Percentiles rank a stretch among this genome's conserved stretches.
Conservation (phyloP, 1,140 invertebrate genomes). For the Colletes gigas region DNA sequence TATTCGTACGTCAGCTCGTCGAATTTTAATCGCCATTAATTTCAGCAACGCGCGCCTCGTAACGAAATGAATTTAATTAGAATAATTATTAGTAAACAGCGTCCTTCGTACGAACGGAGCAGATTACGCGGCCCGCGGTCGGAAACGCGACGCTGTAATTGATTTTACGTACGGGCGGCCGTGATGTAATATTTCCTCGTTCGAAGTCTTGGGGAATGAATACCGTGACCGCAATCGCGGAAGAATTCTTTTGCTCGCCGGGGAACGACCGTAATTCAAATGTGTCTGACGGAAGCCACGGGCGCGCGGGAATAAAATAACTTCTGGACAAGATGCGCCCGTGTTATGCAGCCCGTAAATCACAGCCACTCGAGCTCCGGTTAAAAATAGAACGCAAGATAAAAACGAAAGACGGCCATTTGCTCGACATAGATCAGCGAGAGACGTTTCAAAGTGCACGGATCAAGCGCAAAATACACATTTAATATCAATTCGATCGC, state of each 20-base stretch:
- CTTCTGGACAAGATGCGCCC: not conserved
- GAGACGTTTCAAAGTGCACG: not conserved
- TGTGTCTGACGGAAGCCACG: not conserved
- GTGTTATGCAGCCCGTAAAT: not conserved
- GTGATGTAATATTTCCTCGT: too few species aligned
- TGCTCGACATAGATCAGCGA: conserved; percentile 1
- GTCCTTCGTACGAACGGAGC: too few species aligned
- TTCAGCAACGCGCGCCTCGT: not conserved
- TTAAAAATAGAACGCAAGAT: conserved; percentile 16
- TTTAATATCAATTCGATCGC: too few species aligned
- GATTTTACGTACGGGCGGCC: not conserved
- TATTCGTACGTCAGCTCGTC: not conserved
- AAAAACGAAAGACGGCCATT: conserved; percentile 1
- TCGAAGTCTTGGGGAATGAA: not conserved
- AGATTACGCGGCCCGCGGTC: not conserved
- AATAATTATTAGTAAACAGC: not conserved
- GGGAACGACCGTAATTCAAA: not conserved
- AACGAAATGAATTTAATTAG: conserved; percentile 7
- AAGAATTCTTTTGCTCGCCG: not conserved
- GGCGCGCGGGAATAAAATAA: conserved; percentile 4
- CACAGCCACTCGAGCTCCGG: not conserved
- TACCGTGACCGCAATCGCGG: not conserved
- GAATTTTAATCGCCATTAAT: not conserved
- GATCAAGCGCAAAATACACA: not conserved
- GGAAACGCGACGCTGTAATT: not conserved